Evolutionary conservation across 2,888 invertebrate genomes (phyloP).

Genomic region (Ryuthela nishihirai): DNA sequence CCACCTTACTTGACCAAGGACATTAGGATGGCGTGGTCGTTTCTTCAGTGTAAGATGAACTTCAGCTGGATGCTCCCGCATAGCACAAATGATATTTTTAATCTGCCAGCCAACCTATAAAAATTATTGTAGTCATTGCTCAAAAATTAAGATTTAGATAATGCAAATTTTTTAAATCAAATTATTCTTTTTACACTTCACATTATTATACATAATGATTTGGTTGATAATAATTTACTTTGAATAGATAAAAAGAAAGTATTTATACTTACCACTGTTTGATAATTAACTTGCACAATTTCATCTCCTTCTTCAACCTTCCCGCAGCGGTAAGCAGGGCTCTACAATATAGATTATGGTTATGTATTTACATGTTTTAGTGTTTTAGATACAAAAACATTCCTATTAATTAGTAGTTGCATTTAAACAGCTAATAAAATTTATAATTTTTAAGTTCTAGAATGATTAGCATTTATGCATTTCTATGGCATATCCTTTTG

Average conservation of each 20-base stretch:
- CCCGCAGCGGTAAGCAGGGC: conserved; percentile 86
- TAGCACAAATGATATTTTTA: conserved; percentile 66
- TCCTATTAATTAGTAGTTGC: too few species aligned
- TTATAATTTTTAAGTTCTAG: too few species aligned
- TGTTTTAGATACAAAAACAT: too few species aligned
- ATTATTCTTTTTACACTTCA: neutral
- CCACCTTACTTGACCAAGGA: conserved; percentile 66
- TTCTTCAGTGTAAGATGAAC: conserved; percentile 76
- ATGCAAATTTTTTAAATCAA: conserved; percentile 6
- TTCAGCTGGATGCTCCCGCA: conserved; percentile 73
- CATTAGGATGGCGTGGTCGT: conserved; percentile 69
- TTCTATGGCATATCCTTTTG: too few species aligned
- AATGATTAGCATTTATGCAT: too few species aligned
- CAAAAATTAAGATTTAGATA: conserved; percentile 10
- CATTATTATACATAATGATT: neutral
- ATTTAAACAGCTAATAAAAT: too few species aligned
- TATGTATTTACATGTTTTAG: too few species aligned
- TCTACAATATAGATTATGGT: too few species aligned
- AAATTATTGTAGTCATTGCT: too few species aligned
- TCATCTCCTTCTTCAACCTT: conserved; percentile 95
- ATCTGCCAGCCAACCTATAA: conserved; percentile 76
- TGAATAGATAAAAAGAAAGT: neutral
- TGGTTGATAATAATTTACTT: neutral
- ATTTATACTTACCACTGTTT: conserved; percentile 55
- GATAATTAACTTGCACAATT: conserved; percentile 78